Conservation (phyloP, 1,140 invertebrate species). For the Caerostris extrusa region DNA sequence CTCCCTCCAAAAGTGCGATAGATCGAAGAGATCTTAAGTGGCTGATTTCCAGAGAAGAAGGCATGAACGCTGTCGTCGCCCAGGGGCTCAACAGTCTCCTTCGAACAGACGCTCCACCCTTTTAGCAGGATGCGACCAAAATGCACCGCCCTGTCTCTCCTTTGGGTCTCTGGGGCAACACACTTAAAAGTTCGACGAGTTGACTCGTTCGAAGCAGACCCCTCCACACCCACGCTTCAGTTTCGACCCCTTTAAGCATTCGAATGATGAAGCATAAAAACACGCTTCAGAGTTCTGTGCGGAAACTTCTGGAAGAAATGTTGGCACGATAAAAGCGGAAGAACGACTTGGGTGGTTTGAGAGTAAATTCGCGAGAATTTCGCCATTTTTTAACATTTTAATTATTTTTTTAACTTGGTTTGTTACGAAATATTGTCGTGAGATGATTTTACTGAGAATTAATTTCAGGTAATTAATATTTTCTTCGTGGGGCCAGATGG, state of each 20-base stretch:
- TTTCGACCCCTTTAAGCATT: background rate
- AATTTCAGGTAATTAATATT: background rate
- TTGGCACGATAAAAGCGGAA: background rate
- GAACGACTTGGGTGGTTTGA: background rate
- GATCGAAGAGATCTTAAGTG: too few species aligned
- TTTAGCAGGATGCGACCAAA: background rate
- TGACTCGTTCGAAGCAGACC: background rate
- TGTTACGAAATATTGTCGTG: too few species aligned
- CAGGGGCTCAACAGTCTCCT: too few species aligned
- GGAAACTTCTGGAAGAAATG: conserved; percentile 8
- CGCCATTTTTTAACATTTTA: too few species aligned
- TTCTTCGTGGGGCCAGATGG: too few species aligned
- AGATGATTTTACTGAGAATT: too few species aligned
- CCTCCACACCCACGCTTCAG: background rate
- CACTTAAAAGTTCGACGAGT: background rate
- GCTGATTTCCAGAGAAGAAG: too few species aligned
- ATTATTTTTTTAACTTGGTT: too few species aligned
- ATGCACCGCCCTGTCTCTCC: background rate
- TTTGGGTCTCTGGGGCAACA: background rate
- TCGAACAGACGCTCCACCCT: too few species aligned
- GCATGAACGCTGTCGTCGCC: too few species aligned
- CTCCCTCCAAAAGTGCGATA: too few species aligned
- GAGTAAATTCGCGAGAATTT: background rate
- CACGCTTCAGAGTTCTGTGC: background rate
- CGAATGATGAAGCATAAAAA: background rate